Conservation (phyloP, 2,797 vertebrate genomes). For the Carduelis carduelis region DNA sequence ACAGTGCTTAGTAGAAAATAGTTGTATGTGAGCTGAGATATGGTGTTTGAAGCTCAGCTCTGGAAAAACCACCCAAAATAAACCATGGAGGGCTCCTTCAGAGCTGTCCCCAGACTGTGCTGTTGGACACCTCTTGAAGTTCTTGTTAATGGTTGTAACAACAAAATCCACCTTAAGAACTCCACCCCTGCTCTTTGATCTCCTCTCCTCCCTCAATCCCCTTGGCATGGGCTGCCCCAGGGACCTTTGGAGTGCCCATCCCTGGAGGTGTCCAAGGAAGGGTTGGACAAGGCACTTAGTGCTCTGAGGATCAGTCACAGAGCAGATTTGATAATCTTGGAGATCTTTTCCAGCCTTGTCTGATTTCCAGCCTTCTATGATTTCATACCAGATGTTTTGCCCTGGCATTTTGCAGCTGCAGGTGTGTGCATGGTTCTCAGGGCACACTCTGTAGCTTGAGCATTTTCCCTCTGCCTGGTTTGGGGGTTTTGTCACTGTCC, state of each 20-base stretch:
- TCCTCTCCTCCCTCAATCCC: background rate
- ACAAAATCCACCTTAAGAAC: background rate
- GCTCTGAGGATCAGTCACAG: background rate
- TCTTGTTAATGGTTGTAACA: background rate
- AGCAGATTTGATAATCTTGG: background rate
- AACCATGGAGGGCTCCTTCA: background rate
- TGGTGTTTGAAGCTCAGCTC: background rate
- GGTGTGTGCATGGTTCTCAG: background rate
- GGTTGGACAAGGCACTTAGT: rapidly evolving
- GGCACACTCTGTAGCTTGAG: background rate
- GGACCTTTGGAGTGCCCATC: background rate
- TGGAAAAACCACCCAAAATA: background rate
- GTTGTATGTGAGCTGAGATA: background rate
- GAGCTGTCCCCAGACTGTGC: background rate
- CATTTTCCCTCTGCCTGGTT: background rate
- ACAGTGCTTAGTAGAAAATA: background rate
- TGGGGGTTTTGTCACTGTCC: background rate
- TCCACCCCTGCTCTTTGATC: background rate
- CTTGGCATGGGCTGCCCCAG: background rate
- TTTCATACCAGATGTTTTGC: background rate
- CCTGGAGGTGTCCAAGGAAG: background rate
- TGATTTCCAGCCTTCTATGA: no score
- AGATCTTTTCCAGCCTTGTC: background rate
- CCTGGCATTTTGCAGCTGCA: background rate
- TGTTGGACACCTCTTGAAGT: background rate